Percentiles rank a stretch among this genome's conserved stretches.
Conservation (phyloP, 2,113 vertebrate genomes). For the Alligator sinensis region DNA sequence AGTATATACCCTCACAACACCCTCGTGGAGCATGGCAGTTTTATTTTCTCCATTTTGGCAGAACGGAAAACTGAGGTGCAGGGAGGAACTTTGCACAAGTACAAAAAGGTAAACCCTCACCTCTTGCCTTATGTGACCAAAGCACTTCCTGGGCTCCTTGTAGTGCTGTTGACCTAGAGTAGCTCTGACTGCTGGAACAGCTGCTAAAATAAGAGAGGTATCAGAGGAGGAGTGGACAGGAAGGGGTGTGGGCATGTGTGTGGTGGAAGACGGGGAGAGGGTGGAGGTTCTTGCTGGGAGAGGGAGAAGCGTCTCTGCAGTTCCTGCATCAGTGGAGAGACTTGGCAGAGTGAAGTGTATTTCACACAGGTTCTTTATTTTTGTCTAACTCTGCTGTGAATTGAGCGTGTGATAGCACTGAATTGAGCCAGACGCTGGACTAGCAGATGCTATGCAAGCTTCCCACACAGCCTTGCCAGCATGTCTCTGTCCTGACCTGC, state of each 20-base stretch:
- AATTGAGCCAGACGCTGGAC: not conserved
- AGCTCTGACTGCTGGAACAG: not conserved
- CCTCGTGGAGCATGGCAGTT: not conserved
- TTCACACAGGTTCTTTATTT: constrained; percentile 36
- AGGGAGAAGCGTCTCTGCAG: not conserved
- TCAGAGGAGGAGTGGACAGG: not conserved
- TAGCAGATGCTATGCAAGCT: constrained; percentile 47
- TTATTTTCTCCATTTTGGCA: not conserved
- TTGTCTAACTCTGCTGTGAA: constrained; percentile 37
- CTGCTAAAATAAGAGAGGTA: not conserved
- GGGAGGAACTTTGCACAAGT: not conserved
- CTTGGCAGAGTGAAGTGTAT: constrained; percentile 10
- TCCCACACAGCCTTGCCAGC: not conserved
- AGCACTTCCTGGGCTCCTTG: not conserved
- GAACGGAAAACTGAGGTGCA: not conserved
- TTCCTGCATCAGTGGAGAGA: not conserved
- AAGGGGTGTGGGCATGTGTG: not conserved
- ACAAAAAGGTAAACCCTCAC: not conserved
- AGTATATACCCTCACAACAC: not conserved
- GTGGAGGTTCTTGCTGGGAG: not conserved
- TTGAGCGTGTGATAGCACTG: not conserved
- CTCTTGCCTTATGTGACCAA: not conserved
- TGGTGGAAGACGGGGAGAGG: too few species aligned
- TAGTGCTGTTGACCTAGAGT: not conserved
- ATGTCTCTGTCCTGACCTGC: accelerated